Percentiles rank a stretch among this genome's conserved stretches.
These are phyloP conservation scores for Drosophila azteca DNA, from an alignment of 1,140 invertebrate genomes.

Conservation along the genomic window DNA sequence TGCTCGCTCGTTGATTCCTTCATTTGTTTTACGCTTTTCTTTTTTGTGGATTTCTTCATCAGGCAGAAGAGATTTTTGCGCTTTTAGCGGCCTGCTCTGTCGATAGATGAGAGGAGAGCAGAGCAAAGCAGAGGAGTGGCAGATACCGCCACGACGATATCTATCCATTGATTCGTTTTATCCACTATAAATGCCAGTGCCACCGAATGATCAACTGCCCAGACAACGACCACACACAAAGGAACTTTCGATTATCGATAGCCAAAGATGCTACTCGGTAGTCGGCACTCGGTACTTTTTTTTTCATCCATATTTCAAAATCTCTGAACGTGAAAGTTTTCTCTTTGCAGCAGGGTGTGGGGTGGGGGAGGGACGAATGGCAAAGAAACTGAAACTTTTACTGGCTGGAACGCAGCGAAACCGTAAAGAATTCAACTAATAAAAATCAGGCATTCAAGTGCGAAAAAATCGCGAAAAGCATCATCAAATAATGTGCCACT, in stretches of 20 bases:
- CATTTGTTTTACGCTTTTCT: slow-evolving; percentile 49
- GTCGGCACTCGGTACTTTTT: too few species aligned
- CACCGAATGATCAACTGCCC: slow-evolving; percentile 52
- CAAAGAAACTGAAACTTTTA: slow-evolving; percentile 74
- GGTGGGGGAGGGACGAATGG: slow-evolving; percentile 20
- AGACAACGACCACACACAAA: slow-evolving; percentile 15
- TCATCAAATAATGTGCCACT: slow-evolving; percentile 83
- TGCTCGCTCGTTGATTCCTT: slow-evolving; percentile 14
- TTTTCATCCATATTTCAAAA: slow-evolving; percentile 70
- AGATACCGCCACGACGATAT: slow-evolving; percentile 20
- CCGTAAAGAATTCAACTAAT: slow-evolving; percentile 83
- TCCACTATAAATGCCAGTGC: slow-evolving; percentile 8
- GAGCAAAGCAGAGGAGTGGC: slow-evolving; percentile 4
- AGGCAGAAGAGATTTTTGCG: slow-evolving; percentile 40
- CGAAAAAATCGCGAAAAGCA: slow-evolving; percentile 83
- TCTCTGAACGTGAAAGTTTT: slow-evolving; percentile 52
- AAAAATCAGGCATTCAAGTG: slow-evolving; percentile 84
- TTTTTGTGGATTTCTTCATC: slow-evolving; percentile 48
- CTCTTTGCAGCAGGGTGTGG: slow-evolving; percentile 16
- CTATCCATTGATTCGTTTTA: background rate
- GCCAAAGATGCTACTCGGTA: slow-evolving; percentile 33
- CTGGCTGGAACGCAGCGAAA: slow-evolving; percentile 46
- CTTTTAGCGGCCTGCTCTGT: slow-evolving; percentile 33
- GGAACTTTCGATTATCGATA: slow-evolving; percentile 43
- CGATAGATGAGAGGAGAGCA: slow-evolving; percentile 33